Evolutionary conservation across 2,113 vertebrate genomes (phyloP).

Genomic region (Solenodon paradoxus): DNA sequence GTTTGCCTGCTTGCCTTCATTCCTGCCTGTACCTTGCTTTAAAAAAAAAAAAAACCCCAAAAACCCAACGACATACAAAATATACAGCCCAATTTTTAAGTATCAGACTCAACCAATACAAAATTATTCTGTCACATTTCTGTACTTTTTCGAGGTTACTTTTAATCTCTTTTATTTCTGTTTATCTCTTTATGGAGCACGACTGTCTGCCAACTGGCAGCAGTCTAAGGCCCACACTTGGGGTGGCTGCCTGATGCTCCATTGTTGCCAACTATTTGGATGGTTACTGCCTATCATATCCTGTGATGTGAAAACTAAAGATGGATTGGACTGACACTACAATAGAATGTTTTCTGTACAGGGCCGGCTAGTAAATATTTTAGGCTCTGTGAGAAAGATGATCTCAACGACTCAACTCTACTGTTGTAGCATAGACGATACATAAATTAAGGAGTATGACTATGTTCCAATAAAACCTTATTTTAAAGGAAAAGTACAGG

Average conservation of each 20-base stretch:
- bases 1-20: too few relatives aligned
- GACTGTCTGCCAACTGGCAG: background rate
- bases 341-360: background rate
- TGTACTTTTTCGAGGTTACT: background rate
- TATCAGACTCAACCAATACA: background rate
- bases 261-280: background rate
- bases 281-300: background rate
- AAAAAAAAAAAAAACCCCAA: background rate
- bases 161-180: background rate
- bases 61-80: background rate
- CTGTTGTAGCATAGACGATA: background rate
- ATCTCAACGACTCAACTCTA: background rate
- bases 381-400: background rate
- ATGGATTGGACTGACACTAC: background rate
- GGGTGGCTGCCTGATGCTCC: background rate
- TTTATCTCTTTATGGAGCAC: background rate
- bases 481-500: too few relatives aligned
- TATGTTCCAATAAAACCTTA: background rate
- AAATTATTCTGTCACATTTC: background rate
- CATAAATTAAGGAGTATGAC: background rate
- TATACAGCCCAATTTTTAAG: background rate
- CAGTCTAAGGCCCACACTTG: background rate
- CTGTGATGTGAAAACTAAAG: background rate
- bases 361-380: background rate
- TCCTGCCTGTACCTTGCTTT: too few relatives aligned